These are phyloP conservation scores for Lagopus muta DNA, from an alignment of 2,113 vertebrate species.

Conservation along the genomic window DNA sequence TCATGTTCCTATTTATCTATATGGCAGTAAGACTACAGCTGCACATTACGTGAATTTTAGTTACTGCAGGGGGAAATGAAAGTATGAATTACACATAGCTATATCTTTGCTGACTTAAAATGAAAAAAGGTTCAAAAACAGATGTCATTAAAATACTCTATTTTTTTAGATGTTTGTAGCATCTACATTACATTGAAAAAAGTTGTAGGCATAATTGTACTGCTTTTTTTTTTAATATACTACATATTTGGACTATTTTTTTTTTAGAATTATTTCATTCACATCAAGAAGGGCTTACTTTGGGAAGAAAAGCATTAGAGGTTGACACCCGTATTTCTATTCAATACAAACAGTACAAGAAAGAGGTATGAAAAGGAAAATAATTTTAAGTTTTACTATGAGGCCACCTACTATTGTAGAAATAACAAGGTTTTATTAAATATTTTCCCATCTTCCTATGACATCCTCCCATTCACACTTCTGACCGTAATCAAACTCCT, in stretches of 20 bases:
- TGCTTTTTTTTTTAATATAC: neutral
- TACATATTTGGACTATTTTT: neutral
- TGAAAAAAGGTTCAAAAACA: neutral
- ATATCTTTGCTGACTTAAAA: neutral
- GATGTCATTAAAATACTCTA: neutral
- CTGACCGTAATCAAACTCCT: neutral
- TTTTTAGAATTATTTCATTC: neutral
- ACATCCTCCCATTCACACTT: neutral
- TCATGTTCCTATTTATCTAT: neutral
- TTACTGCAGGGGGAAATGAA: neutral
- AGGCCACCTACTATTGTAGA: slow-evolving; percentile 2
- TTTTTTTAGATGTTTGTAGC: neutral
- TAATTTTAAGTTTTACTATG: slow-evolving; percentile 1
- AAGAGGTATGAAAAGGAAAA: neutral
- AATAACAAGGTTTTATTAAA: slow-evolving; percentile 15
- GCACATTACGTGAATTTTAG: neutral
- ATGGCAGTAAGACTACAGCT: neutral
- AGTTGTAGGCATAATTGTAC: neutral
- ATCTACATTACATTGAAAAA: neutral
- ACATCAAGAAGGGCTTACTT: neutral
- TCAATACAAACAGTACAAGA: neutral
- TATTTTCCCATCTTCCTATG: neutral
- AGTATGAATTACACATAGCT: neutral
- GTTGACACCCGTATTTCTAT: neutral
- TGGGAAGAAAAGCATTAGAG: neutral